phyloP scores from a whole-genome alignment of 2,113 vertebrate genomes.

The Sphyrna mokarran region DNA sequence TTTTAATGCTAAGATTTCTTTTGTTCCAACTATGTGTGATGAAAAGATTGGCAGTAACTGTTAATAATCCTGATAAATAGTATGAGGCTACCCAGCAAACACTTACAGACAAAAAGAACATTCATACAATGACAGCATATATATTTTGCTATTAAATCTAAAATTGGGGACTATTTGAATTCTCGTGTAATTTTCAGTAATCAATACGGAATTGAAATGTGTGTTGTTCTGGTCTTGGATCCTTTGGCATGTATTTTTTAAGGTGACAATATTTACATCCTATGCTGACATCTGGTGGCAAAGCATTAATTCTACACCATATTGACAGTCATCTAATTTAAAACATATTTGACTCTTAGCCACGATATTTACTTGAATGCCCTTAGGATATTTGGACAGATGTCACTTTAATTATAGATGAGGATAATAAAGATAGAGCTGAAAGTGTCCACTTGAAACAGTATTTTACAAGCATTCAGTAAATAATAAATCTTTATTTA shows the following conservation, averaged over 20 bases:
- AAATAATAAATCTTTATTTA: neutral
- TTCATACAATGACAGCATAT: neutral
- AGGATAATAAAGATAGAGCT: neutral
- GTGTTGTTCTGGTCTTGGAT: neutral
- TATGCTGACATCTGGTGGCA: neutral
- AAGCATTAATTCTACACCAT: neutral
- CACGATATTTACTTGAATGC: constrained; percentile 16
- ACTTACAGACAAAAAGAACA: neutral
- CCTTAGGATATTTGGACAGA: neutral
- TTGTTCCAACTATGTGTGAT: neutral
- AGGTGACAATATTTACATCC: neutral
- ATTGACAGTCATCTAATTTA: neutral
- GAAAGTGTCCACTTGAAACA: neutral
- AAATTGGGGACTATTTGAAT: neutral
- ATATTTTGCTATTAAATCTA: neutral
- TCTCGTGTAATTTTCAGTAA: constrained; percentile 18
- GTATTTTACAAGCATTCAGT: neutral
- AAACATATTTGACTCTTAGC: neutral
- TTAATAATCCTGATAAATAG: neutral
- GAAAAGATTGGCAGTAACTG: neutral
- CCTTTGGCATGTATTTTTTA: neutral
- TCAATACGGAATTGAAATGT: neutral
- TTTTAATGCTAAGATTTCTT: neutral
- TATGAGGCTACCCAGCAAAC: neutral
- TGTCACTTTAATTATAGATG: constrained; percentile 7